phyloP scores from a whole-genome alignment of 1,140 invertebrate genomes.

The Formica exsecta region DNA sequence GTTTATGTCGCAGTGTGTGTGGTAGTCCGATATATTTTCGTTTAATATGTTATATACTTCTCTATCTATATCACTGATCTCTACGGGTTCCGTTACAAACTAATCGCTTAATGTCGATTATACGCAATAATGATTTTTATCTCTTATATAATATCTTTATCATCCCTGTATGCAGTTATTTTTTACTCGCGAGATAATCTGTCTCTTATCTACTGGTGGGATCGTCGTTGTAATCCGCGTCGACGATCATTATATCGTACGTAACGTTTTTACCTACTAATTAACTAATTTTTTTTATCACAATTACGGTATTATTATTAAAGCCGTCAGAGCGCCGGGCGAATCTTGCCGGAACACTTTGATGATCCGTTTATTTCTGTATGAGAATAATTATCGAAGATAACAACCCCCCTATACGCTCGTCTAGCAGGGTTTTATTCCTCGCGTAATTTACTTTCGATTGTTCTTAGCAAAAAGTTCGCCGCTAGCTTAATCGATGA shows the following conservation, averaged over 20 bases:
- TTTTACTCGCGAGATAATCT: slow-evolving; percentile 58
- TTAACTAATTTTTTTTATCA: slow-evolving; percentile 74
- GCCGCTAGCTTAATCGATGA: background rate
- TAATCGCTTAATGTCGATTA: slow-evolving; percentile 73
- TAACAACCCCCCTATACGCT: background rate
- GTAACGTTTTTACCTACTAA: slow-evolving; percentile 62
- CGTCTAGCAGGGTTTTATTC: background rate
- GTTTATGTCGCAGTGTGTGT: slow-evolving; percentile 58
- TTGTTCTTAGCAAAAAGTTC: slow-evolving; percentile 33
- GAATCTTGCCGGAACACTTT: slow-evolving; percentile 47
- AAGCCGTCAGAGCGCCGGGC: slow-evolving; percentile 58
- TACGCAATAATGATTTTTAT: slow-evolving; percentile 67
- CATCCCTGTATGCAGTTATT: slow-evolving; percentile 66
- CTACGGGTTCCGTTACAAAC: slow-evolving; percentile 64
- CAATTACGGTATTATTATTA: slow-evolving; percentile 78
- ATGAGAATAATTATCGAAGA: slow-evolving; percentile 37
- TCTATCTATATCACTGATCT: slow-evolving; percentile 67
- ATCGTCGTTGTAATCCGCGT: slow-evolving; percentile 59
- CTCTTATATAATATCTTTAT: slow-evolving; percentile 57
- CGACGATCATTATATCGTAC: slow-evolving; percentile 59
- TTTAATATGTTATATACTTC: slow-evolving; percentile 65
- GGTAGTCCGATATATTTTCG: slow-evolving; percentile 65
- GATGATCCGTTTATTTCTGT: slow-evolving; percentile 37
- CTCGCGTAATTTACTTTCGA: slow-evolving; percentile 15
- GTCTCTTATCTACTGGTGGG: slow-evolving; percentile 39